Evolutionary conservation across 2,888 invertebrate species (phyloP).

Genomic region (Agrypnus murinus): DNA sequence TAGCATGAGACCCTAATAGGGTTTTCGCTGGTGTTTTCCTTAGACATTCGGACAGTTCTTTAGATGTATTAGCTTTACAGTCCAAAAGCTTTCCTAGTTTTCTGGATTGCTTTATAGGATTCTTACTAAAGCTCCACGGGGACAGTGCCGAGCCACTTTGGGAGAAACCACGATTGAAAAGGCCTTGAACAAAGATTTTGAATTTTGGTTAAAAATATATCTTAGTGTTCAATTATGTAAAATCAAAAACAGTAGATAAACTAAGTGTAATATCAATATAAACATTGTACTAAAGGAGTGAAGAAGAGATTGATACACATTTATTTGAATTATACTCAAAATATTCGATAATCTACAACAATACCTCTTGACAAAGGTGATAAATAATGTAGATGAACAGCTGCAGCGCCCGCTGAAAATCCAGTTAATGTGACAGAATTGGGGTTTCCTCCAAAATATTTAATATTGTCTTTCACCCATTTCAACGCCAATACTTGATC

Average conservation of each 20-base stretch:
- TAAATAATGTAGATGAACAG: constrained; percentile 67
- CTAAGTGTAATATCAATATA: no score
- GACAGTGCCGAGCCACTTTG: constrained; percentile 81
- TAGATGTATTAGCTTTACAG: constrained; percentile 74
- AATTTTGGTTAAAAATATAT: no score
- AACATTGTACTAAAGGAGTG: no score
- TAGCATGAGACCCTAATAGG: constrained; percentile 74
- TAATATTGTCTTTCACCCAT: constrained; percentile 67
- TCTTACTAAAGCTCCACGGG: constrained; percentile 73
- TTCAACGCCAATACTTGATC: constrained; percentile 65
- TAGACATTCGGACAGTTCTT: constrained; percentile 78
- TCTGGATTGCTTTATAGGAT: constrained; percentile 76
- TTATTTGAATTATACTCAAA: no score
- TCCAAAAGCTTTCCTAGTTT: constrained; percentile 76
- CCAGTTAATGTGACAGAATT: constrained; percentile 66
- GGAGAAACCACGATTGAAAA: constrained; percentile 78
- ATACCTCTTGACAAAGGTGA: constrained; percentile 63
- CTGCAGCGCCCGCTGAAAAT: constrained; percentile 65
- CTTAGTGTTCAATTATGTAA: no score
- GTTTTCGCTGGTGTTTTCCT: constrained; percentile 74
- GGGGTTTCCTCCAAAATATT: constrained; percentile 67
- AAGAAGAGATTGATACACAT: no score
- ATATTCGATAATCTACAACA: neutral
- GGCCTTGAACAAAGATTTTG: constrained; percentile 67
- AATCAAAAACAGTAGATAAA: no score